These are phyloP conservation scores for Belgica antarctica DNA, from an alignment of 2,888 invertebrate species.

Conservation along the genomic window DNA sequence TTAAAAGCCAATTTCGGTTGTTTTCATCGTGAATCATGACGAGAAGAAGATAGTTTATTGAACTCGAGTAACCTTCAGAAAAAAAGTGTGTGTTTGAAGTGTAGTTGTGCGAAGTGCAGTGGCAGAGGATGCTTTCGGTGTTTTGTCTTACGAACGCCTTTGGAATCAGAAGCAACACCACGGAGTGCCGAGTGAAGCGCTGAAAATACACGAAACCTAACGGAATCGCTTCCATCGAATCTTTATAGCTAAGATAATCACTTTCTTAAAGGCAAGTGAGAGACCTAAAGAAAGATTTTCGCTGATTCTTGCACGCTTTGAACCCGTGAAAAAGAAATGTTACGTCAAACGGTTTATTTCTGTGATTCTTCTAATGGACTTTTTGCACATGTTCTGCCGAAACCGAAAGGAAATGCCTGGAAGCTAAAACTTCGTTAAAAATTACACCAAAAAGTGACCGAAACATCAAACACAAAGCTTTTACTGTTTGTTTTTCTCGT, in stretches of 20 bases:
- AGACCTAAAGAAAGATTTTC: neutral
- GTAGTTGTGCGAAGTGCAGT: neutral
- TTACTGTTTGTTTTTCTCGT: neutral
- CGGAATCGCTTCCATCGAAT: constrained; percentile 5
- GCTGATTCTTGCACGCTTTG: neutral
- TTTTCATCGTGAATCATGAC: neutral
- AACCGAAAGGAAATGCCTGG: constrained; percentile 16
- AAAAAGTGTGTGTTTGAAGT: neutral
- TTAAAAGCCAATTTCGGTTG: constrained; percentile 30
- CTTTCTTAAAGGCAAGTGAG: constrained; percentile 31
- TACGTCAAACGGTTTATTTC: constrained; percentile 14
- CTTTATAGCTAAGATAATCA: constrained; percentile 17
- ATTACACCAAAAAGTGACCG: neutral
- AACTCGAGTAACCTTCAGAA: constrained; percentile 41
- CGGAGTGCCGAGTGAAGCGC: neutral
- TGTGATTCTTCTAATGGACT: neutral
- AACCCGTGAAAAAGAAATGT: neutral
- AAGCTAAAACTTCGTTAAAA: neutral
- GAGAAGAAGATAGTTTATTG: constrained; percentile 33
- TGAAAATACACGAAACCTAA: neutral
- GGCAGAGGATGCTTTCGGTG: neutral
- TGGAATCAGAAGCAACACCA: neutral
- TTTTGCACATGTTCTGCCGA: neutral
- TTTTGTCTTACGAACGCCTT: neutral
- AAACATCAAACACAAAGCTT: neutral